Conservation (phyloP, 1,140 invertebrate genomes). For the Belonocnema kinseyi region DNA sequence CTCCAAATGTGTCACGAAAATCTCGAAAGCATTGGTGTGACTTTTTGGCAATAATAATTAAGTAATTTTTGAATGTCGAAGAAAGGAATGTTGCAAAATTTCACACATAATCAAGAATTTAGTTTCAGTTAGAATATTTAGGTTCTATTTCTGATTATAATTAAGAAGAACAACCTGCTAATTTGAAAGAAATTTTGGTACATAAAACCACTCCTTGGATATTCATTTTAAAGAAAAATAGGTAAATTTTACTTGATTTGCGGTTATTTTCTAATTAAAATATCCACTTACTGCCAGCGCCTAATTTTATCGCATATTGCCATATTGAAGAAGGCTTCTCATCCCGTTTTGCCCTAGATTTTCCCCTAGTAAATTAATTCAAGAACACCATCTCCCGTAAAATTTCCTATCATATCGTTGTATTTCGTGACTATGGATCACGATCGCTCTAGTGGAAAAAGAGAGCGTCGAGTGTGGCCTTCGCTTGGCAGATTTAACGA, state of each 20-base stretch:
- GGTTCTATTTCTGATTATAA: no score
- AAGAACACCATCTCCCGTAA: constrained; percentile 4
- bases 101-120: no score
- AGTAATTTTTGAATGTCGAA: no score
- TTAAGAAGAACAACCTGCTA: no score
- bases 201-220: not conserved
- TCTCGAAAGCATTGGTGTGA: no score
- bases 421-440: constrained; percentile 21
- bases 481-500: constrained; percentile 16
- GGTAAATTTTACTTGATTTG: not conserved
- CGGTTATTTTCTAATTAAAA: not conserved
- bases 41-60: no score
- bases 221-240: not conserved
- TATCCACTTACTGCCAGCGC: not conserved
- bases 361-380: constrained; percentile 17
- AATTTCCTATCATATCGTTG: constrained; percentile 22
- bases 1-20: no score
- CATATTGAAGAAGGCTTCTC: constrained; percentile 2
- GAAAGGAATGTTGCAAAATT: no score
- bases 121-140: no score
- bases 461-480: constrained; percentile 15
- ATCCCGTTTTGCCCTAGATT: constrained; percentile 4
- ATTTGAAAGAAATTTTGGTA: no score
- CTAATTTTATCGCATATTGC: constrained; percentile 14
- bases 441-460: constrained; percentile 18